Evolutionary conservation across 2,888 invertebrate genomes (phyloP), one percentile per base, ranked within the genome.

Genomic region (Lepeophtheirus nordmannii): DNA sequence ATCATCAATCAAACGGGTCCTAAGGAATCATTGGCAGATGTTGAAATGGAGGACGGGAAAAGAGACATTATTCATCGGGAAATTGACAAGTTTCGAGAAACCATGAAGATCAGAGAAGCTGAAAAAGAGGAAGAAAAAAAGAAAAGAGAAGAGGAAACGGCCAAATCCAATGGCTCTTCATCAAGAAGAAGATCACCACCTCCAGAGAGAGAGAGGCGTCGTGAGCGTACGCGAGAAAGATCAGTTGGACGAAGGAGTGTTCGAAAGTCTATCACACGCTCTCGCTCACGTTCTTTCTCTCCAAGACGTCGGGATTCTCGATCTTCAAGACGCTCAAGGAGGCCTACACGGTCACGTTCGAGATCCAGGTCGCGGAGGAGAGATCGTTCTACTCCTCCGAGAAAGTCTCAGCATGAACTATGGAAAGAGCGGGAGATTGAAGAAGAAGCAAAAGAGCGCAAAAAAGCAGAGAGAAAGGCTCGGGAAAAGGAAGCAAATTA

Each of bases 401-500:
- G n/a, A 74, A 78, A 59, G n/a, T 9, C 37, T 8, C 75, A 75
- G 62, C 71, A 74, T 69, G 80, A 80, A 40, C 75, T 72, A 30
- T 79, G 74, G 72, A 82, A 76, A 79, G 82, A 76, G 75, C 77
- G 75, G 69, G 77, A 70, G 23, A 63, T 68, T 70, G 93, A 93
- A 74, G 94, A 96, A 73, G 94, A 96, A 75, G 82, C 85, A 22
- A 84, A 91, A 67, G 94, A 96, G 73, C 83, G 87, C 72, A 88
- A 92, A 74, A 86, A 91, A 71, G 79, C 85, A 9, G 94, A 96
- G 74, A 85, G 93, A 75, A 85, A 89, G 76, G 87, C 93, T 0
- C 78, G 92, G 12, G 94, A 96, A 74, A 94, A 94, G 76, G 96
- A 96, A 77, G 87, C 88, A 40, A 89, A 90, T n/a, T 96, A 96